Evolutionary conservation across 2,113 vertebrate species (phyloP).

Genomic region (Pelecanoides urinatrix): DNA sequence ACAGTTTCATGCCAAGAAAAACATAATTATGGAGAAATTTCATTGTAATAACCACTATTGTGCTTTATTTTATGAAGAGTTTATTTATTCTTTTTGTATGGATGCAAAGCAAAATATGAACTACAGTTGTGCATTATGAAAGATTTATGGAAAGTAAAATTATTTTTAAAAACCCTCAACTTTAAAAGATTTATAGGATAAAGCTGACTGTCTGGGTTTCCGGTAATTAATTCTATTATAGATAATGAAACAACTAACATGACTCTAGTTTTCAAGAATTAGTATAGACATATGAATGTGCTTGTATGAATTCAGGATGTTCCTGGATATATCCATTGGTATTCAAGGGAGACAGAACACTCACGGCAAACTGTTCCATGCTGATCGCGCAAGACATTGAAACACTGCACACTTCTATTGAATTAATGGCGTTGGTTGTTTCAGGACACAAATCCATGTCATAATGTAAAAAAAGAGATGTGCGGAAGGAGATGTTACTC

Average conservation of each 20-base stretch:
- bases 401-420: background rate
- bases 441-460: background rate
- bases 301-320: background rate
- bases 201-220: background rate
- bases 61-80: background rate
- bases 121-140: background rate
- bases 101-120: background rate
- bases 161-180: background rate
- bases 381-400: background rate
- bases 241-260: background rate
- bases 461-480: background rate
- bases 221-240: background rate
- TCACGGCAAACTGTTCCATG: background rate
- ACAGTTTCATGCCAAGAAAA: background rate
- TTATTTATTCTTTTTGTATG: background rate
- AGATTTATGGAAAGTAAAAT: background rate
- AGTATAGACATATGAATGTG: background rate
- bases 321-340: background rate
- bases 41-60: background rate
- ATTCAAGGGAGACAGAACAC: background rate
- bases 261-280: background rate
- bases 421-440: background rate
- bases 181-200: background rate
- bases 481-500: accelerated
- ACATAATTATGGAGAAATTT: background rate